These are phyloP conservation scores for Sinonovacula constricta DNA, from an alignment of 1,140 invertebrate species.

Conservation along the genomic window DNA sequence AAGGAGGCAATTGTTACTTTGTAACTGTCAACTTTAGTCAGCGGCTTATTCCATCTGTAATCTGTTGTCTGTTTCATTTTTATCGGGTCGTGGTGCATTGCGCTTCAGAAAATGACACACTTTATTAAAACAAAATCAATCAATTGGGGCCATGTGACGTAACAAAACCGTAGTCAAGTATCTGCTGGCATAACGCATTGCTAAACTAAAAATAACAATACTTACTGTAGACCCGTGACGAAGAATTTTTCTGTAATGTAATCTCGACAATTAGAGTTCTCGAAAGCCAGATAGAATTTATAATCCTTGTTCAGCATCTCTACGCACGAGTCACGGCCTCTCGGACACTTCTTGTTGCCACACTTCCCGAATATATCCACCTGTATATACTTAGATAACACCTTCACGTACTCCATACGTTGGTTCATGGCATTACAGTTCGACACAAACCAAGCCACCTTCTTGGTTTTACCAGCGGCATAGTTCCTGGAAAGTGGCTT, in stretches of 20 bases:
- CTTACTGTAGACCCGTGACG: slow-evolving; percentile 73
- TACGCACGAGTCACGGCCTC: slow-evolving; percentile 90
- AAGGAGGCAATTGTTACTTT: no score
- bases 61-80: no score
- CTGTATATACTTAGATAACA: slow-evolving; percentile 81
- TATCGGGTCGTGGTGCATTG: no score
- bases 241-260: slow-evolving; percentile 82
- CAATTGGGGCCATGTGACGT: no score
- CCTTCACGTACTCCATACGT: slow-evolving; percentile 81
- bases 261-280: slow-evolving; percentile 80
- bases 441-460: slow-evolving; percentile 80
- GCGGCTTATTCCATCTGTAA: no score
- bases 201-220: no score
- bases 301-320: slow-evolving; percentile 95
- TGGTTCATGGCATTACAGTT: slow-evolving; percentile 82
- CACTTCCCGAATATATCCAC: slow-evolving; percentile 88
- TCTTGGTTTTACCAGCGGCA: slow-evolving; percentile 74
- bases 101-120: no score
- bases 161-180: no score
- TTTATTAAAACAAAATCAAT: no score
- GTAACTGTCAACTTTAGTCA: no score
- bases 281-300: slow-evolving; percentile 98
- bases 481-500: slow-evolving; percentile 66
- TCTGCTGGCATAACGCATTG: no score
- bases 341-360: slow-evolving; percentile 67